Percentiles rank a stretch among this genome's conserved stretches.
Conservation (phyloP, 2,797 vertebrate genomes). For the Myripristis murdjan region DNA sequence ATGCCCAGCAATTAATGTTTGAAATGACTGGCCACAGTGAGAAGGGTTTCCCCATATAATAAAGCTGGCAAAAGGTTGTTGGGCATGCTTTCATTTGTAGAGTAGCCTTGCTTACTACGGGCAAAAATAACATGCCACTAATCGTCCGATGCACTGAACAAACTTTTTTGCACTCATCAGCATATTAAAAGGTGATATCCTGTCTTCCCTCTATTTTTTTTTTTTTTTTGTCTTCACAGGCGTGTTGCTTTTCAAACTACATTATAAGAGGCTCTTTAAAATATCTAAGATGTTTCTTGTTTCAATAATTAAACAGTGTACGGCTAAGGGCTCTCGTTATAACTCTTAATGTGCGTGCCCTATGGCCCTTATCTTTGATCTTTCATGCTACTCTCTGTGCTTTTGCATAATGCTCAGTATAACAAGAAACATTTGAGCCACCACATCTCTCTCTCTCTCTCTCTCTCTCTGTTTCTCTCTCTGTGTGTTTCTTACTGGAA, state of each 20-base stretch:
- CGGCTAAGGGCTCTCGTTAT: slow-evolving; percentile 81
- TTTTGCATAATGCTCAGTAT: slow-evolving; percentile 78
- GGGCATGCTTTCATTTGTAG: too few relatives aligned
- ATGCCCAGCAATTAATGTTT: not conserved
- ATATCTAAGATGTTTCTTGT: slow-evolving; percentile 84
- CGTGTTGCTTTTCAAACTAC: slow-evolving; percentile 70
- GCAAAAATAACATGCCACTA: slow-evolving; percentile 33
- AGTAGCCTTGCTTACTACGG: slow-evolving; percentile 44
- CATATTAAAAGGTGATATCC: slow-evolving; percentile 69
- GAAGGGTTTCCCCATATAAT: too few relatives aligned
- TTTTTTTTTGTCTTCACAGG: slow-evolving; percentile 61
- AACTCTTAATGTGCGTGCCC: slow-evolving; percentile 83
- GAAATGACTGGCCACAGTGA: too few relatives aligned
- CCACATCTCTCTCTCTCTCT: slow-evolving; percentile 60
- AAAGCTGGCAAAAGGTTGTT: too few relatives aligned
- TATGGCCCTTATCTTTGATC: slow-evolving; percentile 87
- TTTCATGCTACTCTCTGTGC: slow-evolving; percentile 74
- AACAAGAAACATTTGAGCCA: slow-evolving; percentile 73
- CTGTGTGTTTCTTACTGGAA: slow-evolving; percentile 47
- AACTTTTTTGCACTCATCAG: slow-evolving; percentile 57
- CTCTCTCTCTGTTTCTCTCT: slow-evolving; percentile 28
- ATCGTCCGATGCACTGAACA: slow-evolving; percentile 34
- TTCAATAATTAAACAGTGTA: slow-evolving; percentile 85
- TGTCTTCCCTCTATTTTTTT: too few relatives aligned
- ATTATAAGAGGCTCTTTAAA: slow-evolving; percentile 80